These are phyloP conservation scores for Coptodon bakossiorum DNA, from an alignment of 2,113 vertebrate genomes.

Conservation along the genomic window DNA sequence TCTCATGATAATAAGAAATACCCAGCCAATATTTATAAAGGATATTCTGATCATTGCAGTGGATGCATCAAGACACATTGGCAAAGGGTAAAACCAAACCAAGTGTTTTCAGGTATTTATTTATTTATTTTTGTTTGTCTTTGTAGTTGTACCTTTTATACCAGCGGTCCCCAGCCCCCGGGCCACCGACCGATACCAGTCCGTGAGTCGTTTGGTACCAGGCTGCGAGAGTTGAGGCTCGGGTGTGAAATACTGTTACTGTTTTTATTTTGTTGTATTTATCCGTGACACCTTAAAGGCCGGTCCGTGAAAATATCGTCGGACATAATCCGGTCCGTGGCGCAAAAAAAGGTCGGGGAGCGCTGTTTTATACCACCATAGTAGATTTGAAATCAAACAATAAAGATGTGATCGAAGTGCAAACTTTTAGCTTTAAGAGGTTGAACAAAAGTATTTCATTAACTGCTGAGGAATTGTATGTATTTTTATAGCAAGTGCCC, in stretches of 20 bases:
- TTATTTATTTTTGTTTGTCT: neutral
- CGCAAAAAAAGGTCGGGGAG: accelerated
- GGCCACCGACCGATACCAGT: accelerated
- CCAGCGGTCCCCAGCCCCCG: accelerated
- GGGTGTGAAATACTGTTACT: neutral
- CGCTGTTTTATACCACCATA: accelerated
- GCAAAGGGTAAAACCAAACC: neutral
- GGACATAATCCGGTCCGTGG: neutral
- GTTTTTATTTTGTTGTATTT: neutral
- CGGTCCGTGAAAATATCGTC: accelerated
- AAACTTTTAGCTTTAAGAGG: neutral
- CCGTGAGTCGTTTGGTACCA: neutral
- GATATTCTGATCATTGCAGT: neutral
- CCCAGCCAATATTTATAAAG: accelerated
- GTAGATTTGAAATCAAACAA: neutral
- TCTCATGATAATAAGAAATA: accelerated
- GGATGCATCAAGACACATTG: neutral
- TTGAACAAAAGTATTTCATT: neutral
- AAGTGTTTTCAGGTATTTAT: neutral
- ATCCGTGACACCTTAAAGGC: accelerated
- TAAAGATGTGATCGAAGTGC: neutral
- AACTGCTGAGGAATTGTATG: neutral
- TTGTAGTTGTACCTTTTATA: neutral
- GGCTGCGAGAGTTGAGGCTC: neutral
- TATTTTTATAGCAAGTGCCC: neutral